Evolutionary conservation across 2,797 vertebrate genomes (phyloP).

Genomic region (Pitangus sulphuratus): DNA sequence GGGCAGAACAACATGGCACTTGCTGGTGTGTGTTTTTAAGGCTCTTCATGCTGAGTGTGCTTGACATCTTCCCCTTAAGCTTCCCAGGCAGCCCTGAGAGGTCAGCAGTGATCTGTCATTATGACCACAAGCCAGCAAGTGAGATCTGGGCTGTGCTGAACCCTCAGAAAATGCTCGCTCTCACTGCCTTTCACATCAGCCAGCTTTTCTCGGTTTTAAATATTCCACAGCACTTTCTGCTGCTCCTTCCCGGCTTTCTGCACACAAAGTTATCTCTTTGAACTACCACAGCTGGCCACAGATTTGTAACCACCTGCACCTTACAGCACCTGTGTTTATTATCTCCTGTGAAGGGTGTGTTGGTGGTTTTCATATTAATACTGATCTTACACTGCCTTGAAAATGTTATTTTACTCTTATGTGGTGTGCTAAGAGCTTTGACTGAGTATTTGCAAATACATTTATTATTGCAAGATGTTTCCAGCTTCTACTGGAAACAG

Average conservation of each 20-base stretch:
- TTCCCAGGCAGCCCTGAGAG: background rate
- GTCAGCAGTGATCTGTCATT: background rate
- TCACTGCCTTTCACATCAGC: background rate
- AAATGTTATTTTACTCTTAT: background rate
- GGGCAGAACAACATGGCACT: background rate
- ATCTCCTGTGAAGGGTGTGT: background rate
- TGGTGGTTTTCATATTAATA: background rate
- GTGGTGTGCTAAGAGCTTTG: background rate
- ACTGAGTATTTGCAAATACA: background rate
- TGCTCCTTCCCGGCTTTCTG: background rate
- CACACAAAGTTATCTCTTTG: background rate
- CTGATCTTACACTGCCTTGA: background rate
- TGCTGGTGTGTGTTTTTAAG: background rate
- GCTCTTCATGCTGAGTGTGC: background rate
- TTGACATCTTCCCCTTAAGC: background rate
- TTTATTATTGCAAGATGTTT: background rate
- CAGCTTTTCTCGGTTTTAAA: background rate
- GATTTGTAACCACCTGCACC: background rate
- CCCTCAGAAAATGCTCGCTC: background rate
- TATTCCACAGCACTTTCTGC: rapidly evolving
- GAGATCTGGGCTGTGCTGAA: background rate
- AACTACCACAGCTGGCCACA: background rate
- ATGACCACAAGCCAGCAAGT: background rate
- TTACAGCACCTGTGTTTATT: background rate
- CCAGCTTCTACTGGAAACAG: background rate